A percentile compares a stretch with the other conserved stretches of the same genome.
Evolutionary conservation across 2,888 invertebrate species (phyloP).

Genomic region (Dynastes maya): DNA sequence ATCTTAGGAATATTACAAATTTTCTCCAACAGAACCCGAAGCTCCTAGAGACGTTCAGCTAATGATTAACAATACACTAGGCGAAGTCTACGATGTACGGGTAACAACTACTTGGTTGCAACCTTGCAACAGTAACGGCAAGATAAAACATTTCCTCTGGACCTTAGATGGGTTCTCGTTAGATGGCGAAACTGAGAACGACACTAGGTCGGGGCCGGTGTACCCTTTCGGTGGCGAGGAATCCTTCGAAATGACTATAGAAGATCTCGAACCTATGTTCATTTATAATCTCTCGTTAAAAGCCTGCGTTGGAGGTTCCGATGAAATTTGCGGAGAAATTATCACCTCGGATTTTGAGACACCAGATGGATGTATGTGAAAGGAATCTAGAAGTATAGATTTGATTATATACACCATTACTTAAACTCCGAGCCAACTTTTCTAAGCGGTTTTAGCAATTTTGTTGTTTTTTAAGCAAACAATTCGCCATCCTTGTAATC

Average conservation of each 20-base stretch:
- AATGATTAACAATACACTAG: slow-evolving; percentile 7
- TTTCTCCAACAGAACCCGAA: slow-evolving; percentile 11
- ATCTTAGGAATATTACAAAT: not conserved
- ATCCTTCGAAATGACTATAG: slow-evolving; percentile 42
- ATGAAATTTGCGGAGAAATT: slow-evolving; percentile 28
- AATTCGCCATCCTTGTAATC: too few species aligned
- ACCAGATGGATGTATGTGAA: slow-evolving; percentile 43
- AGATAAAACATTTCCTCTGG: slow-evolving; percentile 54
- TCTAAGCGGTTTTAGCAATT: too few species aligned
- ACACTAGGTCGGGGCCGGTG: not conserved
- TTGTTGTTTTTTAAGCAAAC: too few species aligned
- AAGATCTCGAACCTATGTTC: slow-evolving; percentile 49
- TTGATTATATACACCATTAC: too few species aligned
- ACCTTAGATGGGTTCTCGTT: slow-evolving; percentile 19
- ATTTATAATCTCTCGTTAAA: slow-evolving; percentile 47
- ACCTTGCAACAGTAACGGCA: slow-evolving; percentile 61
- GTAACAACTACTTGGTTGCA: slow-evolving; percentile 55
- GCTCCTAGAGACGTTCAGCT: slow-evolving; percentile 48
- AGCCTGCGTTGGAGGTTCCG: slow-evolving; percentile 21
- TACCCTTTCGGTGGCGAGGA: not conserved
- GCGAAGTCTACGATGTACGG: slow-evolving; percentile 50
- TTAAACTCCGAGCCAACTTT: too few species aligned
- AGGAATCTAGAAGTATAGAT: not conserved
- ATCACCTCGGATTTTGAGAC: not conserved
- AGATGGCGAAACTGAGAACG: slow-evolving; percentile 21